Base-by-base conservation (phyloP, 2,797 vertebrate genomes). In the Lophius americanus region DNA sequence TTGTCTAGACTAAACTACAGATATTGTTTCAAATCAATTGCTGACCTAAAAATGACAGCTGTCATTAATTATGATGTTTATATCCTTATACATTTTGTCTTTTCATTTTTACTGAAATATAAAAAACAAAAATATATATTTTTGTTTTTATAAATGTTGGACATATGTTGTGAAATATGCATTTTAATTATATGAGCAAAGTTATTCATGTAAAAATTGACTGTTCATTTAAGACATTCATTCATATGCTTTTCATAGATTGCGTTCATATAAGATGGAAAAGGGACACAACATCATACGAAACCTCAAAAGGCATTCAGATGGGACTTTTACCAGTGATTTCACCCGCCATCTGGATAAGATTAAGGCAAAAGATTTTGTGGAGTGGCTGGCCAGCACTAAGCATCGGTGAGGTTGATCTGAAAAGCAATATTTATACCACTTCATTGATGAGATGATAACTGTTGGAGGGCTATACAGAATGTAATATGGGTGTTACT, bases 341-440 rank as follows among this genome's bases (percentile, higher is more conserved):
- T 89, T 94, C 71, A 93, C 90, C 3, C 73, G 58, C 32, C 88
- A 91, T 75, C 83, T 94, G 13, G 94, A 95, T 76, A 93, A 80
- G 77, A 88, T 93, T 63, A 96, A 94, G 69, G 93, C 93, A 42
- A 95, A 93, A 81, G 86, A 94, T 81, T 95, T 95, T 42, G 93
- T 95, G 73, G 92, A 93, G 12, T 95, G 94, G 95, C 91, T 95
- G 82, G 87, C 92, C 82, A 89, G 85, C 75, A 85, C 76, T 35
- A 92, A 92, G 64, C 44, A 44, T 38, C 82, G 87, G 10, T 44
- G 43, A 76, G 64, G 71, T 89, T 94, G 56, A 82, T 82, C 23
- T 68, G 4, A 23, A 7, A 60, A 47, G 4, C 10, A 53, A 23
- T 9, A 57, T 55, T 49, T 63, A 37, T 32, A 36, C 14, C 33